Base-by-base conservation (phyloP, 2,888 invertebrate species). In the Ypsolopha scabrella region DNA sequence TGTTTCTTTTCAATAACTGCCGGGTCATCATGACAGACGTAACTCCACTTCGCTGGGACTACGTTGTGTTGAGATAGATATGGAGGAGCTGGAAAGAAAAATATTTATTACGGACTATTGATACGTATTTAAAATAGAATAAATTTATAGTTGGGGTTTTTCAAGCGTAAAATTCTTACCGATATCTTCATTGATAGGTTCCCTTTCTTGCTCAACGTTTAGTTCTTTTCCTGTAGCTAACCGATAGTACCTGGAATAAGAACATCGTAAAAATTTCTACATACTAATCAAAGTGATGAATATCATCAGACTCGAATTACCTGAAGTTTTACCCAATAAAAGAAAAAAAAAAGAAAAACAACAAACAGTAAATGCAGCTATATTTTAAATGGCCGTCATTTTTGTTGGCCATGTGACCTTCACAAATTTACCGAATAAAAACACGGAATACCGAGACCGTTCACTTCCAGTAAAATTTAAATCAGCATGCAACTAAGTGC, bases 41-140 rank as follows among this genome's bases (percentile, higher is more conserved):
- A 96, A 69, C 93, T 95, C 96, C 96, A 96, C 61, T 90, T 89
- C 43, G 93, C 89, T 9, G 94, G 92, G 33, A 93, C 86, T 39
- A 96, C 95, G 60, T 91, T 91, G 75, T 96, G 96, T 68, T 93
- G 92, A 6, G 93, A 91, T 57, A 94, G 87, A 78, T 94, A 96
- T 2, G 93, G 91, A 14, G 95, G 95, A 52, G 95, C 94, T 89
- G 89, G 49, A 81, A 87, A 61, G 52, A 55, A 56, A 56, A 52
- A 53, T 39, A n/a, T 33, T 51, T 44, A 43, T 34, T 41, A 34
- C 1, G n/a, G 8, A 13, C 10, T 9, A 10, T 14, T 11, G 36
- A n/a, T 14, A 8, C 10, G 34, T 47, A n/a, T 9, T 47, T 47
- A 9, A 2, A n/a, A 34, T 8, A n/a, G 1, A 10, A 47, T 47